Evolutionary conservation across 2,888 invertebrate species (phyloP).

Genomic region (Hypena proboscidalis): DNA sequence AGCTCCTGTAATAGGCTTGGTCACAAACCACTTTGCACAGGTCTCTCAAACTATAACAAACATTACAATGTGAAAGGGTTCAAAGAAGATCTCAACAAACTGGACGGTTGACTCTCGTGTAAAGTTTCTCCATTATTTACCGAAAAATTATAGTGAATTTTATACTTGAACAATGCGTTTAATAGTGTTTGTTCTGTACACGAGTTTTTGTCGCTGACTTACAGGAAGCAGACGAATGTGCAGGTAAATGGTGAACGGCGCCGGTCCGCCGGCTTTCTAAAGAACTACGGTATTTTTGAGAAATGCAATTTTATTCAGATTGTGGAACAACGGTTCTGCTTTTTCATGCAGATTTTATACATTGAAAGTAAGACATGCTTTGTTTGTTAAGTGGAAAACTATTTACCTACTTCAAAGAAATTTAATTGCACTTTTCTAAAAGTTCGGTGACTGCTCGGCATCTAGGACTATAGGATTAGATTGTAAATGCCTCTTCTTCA

Average conservation of each 20-base stretch:
- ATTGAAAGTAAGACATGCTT: too few species aligned
- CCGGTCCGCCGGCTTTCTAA: slow-evolving; percentile 39
- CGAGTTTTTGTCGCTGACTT: slow-evolving; percentile 55
- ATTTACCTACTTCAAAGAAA: too few species aligned
- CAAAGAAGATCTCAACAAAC: slow-evolving; percentile 5
- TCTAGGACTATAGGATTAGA: too few species aligned
- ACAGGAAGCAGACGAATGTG: slow-evolving; percentile 58
- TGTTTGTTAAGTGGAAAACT: too few species aligned
- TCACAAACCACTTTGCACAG: slow-evolving; percentile 1
- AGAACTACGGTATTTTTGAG: slow-evolving; percentile 46
- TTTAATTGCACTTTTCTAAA: too few species aligned
- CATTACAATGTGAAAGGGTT: neutral
- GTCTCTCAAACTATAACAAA: neutral
- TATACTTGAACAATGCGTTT: slow-evolving; percentile 42
- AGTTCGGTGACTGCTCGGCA: too few species aligned
- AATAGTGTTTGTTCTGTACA: slow-evolving; percentile 54
- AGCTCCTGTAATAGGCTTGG: too few species aligned
- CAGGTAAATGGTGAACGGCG: slow-evolving; percentile 52
- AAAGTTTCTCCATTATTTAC: slow-evolving; percentile 6
- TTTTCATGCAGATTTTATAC: neutral
- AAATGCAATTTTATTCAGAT: slow-evolving; percentile 32
- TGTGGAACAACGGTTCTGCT: neutral
- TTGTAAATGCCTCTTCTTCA: too few species aligned
- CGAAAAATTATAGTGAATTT: slow-evolving; percentile 27
- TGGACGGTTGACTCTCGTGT: neutral